Base-by-base conservation (phyloP, 2,888 invertebrate genomes). In the Isoperla grammatica region DNA sequence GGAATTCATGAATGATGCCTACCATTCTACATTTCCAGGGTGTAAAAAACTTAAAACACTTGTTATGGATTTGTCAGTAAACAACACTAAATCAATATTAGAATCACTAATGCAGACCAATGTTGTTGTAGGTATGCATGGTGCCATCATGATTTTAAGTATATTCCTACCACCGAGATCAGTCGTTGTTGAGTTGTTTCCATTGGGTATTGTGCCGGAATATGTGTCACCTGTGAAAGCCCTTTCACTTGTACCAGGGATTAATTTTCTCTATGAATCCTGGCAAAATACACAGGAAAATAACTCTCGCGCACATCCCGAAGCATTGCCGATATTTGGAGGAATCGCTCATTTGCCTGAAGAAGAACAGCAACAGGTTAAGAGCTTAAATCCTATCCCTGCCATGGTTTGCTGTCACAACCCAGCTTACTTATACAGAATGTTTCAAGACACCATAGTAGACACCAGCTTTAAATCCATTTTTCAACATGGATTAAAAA, bases 401-500 rank as follows among this genome's bases (percentile, higher is more conserved):
- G 67, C 68, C 9, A 76, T 77, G 61, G 62, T 74, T 55, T 79
- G 79, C 64, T 79, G 79, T 65, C 67, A 72, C 42, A 71, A 78
- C 65, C 74, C 77, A 2, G 71, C 71, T 2, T 79, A 77, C 75
- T 67, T 79, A 42, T 78, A 71, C 66, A 71, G 76, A 59, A 77
- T 78, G 64, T 78, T 76, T 67, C 79, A 79, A 67, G 79, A 79
- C 65, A 79, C 78, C 1, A 39, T 67, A 12, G 74, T 78, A 0
- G 73, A 76, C 63, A 63, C 61, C 2, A 64, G 61, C 57, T 59
- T 67, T 48, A 15, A 35, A 9, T 43, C 17, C 3, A 37, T 39
- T 8, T 40, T 64, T 11, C 29, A 55, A 29, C 49, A 56, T n/a
- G 60, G 48, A 50, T 50, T 61, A n/a, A 11, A 11, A 9, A 48